Conservation (phyloP, 1,140 invertebrate genomes). For the Trichonephila inaurata region DNA sequence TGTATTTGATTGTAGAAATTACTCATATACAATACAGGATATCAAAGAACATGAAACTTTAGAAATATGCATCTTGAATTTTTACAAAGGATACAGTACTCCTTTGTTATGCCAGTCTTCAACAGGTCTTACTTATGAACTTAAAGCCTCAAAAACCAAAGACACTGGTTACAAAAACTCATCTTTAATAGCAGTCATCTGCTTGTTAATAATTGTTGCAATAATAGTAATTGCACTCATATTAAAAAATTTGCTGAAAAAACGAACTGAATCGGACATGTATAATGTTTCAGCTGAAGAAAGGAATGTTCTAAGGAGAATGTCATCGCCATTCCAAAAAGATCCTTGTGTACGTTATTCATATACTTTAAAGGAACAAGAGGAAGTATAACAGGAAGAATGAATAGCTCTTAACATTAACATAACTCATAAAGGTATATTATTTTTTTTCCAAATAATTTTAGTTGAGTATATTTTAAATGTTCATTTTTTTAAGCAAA, state of each 20-base stretch:
- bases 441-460: too few relatives aligned
- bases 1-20: constrained; percentile 8
- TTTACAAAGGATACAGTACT: background rate
- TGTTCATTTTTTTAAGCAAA: too few relatives aligned
- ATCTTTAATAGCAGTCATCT: constrained; percentile 33
- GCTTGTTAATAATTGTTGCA: constrained; percentile 5
- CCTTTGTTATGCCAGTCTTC: background rate
- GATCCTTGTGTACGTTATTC: constrained; percentile 59
- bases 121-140: background rate
- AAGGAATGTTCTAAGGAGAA: constrained; percentile 42
- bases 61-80: constrained; percentile 3
- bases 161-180: constrained; percentile 50
- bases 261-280: constrained; percentile 1
- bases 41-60: background rate
- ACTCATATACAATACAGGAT: background rate
- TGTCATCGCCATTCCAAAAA: constrained; percentile 29
- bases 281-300: constrained; percentile 62
- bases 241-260: constrained; percentile 40
- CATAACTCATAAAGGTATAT: too few relatives aligned
- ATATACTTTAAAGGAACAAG: constrained; percentile 33
- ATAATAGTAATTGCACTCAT: constrained; percentile 21
- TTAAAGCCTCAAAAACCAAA: constrained; percentile 38
- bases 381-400: background rate
- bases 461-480: too few relatives aligned
- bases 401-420: too few relatives aligned